Percentiles rank a stretch among this genome's conserved stretches.
These are phyloP conservation scores for Callithrix jacchus DNA, from an alignment of 2,113 vertebrate genomes.

Conservation along the genomic window DNA sequence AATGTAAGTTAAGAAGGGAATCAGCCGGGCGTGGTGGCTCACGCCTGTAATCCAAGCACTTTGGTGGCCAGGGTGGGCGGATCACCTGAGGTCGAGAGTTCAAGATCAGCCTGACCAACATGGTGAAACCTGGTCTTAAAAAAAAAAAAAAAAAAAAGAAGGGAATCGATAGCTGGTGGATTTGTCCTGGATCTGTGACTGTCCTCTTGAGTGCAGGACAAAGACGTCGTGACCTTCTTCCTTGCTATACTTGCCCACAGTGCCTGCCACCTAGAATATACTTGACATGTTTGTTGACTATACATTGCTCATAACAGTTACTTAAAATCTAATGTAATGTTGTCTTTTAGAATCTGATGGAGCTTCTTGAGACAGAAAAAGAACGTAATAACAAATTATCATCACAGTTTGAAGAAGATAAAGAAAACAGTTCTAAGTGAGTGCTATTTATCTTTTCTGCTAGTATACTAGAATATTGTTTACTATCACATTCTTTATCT, in stretches of 20 bases:
- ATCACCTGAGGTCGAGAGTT: too few species aligned
- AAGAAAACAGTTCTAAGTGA: slow-evolving; percentile 94
- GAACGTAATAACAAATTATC: slow-evolving; percentile 87
- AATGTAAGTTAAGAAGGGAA: slow-evolving; percentile 82
- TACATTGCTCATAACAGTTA: background rate
- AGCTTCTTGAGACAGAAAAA: slow-evolving; percentile 88
- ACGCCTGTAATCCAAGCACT: too few species aligned
- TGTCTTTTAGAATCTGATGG: slow-evolving; percentile 87
- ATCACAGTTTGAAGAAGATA: slow-evolving; percentile 92
- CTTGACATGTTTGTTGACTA: background rate
- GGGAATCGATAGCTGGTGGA: background rate
- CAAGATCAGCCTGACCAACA: too few species aligned
- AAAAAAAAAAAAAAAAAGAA: background rate
- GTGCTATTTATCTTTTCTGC: slow-evolving; percentile 72
- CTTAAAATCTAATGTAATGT: background rate
- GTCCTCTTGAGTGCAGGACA: background rate
- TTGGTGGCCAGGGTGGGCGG: too few species aligned
- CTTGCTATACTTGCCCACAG: background rate
- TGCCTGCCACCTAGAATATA: background rate
- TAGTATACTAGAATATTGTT: background rate
- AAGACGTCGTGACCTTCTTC: background rate
- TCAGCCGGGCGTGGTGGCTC: background rate
- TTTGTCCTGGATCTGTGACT: background rate
- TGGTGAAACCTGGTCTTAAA: too few species aligned
- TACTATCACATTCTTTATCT: background rate